Conservation (phyloP, 2,888 invertebrate genomes). For the Ligdia adustata region DNA sequence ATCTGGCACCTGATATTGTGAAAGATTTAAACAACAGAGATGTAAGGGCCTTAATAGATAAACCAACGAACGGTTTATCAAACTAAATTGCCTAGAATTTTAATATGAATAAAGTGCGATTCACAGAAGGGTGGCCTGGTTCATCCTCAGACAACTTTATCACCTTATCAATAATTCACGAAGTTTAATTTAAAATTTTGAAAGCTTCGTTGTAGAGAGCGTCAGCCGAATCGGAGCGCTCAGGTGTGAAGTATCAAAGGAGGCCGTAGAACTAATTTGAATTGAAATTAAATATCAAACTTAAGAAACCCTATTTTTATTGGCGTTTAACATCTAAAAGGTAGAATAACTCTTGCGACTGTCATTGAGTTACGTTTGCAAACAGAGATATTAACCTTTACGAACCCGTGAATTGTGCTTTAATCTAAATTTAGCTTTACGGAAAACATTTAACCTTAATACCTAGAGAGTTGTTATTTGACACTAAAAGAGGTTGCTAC, state of each 20-base stretch:
- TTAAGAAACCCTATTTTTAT: slow-evolving; percentile 11
- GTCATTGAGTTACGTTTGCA: neutral
- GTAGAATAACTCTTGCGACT: neutral
- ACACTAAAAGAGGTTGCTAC: too few species aligned
- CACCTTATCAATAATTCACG: slow-evolving; percentile 23
- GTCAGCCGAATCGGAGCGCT: slow-evolving; percentile 24
- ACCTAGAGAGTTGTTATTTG: too few species aligned
- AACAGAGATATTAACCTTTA: too few species aligned
- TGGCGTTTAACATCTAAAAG: neutral
- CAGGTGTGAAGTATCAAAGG: slow-evolving; percentile 39
- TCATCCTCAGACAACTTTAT: slow-evolving; percentile 17
- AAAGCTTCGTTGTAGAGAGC: slow-evolving; percentile 15
- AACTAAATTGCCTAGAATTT: slow-evolving; percentile 4
- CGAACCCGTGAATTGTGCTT: too few species aligned
- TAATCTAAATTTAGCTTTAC: too few species aligned
- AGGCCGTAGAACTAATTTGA: slow-evolving; percentile 44
- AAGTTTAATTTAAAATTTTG: slow-evolving; percentile 29
- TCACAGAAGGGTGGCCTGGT: slow-evolving; percentile 9
- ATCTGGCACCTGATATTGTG: slow-evolving; percentile 1
- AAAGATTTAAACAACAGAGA: neutral
- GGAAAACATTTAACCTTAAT: too few species aligned
- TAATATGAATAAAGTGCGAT: slow-evolving; percentile 10
- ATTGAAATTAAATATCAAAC: slow-evolving; percentile 45
- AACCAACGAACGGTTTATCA: neutral
- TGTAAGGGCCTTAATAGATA: too few species aligned